These are phyloP conservation scores for Fratercula arctica DNA, from an alignment of 2,797 vertebrate genomes.

Conservation along the genomic window DNA sequence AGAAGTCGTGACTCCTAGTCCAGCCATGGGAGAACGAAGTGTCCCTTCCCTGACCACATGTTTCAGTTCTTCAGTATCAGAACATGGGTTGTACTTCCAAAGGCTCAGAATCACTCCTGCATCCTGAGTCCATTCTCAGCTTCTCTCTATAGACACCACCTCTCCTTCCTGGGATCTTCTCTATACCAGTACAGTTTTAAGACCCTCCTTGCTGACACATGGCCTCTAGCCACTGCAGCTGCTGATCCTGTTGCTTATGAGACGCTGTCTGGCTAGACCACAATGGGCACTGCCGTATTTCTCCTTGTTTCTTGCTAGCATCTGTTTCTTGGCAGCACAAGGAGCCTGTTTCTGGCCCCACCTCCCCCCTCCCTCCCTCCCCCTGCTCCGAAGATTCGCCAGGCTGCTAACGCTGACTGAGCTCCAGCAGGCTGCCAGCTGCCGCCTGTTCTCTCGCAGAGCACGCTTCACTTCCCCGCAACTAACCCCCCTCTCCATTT, in stretches of 20 bases:
- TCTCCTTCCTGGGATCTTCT: not conserved
- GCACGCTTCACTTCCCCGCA: not conserved
- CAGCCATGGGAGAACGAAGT: not conserved
- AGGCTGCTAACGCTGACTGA: not conserved
- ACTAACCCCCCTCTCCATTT: not conserved
- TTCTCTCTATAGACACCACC: not conserved
- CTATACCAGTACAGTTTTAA: not conserved
- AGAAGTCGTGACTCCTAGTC: not conserved
- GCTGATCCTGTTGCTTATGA: not conserved
- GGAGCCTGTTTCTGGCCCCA: not conserved
- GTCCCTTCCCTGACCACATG: fast-evolving
- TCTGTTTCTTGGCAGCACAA: not conserved
- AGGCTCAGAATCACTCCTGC: not conserved
- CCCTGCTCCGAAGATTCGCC: fast-evolving
- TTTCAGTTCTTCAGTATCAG: not conserved
- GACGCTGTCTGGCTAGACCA: not conserved
- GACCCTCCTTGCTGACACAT: not conserved
- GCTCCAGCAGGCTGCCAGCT: not conserved
- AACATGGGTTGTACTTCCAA: not conserved
- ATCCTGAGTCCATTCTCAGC: not conserved
- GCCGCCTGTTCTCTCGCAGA: not conserved
- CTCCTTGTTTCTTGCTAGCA: not conserved
- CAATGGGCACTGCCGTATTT: not conserved
- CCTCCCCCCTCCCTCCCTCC: not conserved
- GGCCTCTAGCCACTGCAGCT: not conserved